Evolutionary conservation across 2,888 invertebrate species (phyloP).

Genomic region (Dynastes maya): DNA sequence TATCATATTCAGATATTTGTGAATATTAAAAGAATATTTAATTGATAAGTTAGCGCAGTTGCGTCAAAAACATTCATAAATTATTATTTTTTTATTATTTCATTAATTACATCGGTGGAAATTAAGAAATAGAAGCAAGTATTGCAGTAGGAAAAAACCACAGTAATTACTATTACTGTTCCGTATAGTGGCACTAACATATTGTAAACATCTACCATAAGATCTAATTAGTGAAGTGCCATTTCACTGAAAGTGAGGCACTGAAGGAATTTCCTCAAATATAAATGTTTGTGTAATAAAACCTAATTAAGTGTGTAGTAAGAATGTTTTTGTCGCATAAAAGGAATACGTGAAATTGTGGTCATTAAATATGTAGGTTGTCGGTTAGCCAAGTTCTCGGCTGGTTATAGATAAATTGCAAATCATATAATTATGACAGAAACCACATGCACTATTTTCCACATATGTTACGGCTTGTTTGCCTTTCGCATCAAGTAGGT

Average conservation of each 20-base stretch:
- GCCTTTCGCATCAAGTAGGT: neutral
- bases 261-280: constrained; percentile 39
- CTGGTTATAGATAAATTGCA: constrained; percentile 25
- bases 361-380: constrained; percentile 23
- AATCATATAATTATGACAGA: constrained; percentile 20
- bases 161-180: too few relatives aligned
- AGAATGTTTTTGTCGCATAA: constrained; percentile 6
- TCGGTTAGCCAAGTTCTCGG: neutral
- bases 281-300: constrained; percentile 33
- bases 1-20: too few relatives aligned
- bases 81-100: too few relatives aligned
- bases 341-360: constrained; percentile 21
- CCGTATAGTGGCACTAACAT: too few relatives aligned
- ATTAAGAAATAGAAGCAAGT: neutral
- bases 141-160: too few relatives aligned
- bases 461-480: neutral
- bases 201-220: neutral
- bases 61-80: too few relatives aligned
- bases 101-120: neutral
- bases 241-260: constrained; percentile 38
- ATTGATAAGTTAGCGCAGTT: too few relatives aligned
- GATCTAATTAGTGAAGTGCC: constrained; percentile 8
- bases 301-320: constrained; percentile 31
- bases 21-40: too few relatives aligned
- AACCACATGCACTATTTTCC: constrained; percentile 15